Conservation (phyloP, 2,113 vertebrate genomes). For the Leiothrix lutea region DNA sequence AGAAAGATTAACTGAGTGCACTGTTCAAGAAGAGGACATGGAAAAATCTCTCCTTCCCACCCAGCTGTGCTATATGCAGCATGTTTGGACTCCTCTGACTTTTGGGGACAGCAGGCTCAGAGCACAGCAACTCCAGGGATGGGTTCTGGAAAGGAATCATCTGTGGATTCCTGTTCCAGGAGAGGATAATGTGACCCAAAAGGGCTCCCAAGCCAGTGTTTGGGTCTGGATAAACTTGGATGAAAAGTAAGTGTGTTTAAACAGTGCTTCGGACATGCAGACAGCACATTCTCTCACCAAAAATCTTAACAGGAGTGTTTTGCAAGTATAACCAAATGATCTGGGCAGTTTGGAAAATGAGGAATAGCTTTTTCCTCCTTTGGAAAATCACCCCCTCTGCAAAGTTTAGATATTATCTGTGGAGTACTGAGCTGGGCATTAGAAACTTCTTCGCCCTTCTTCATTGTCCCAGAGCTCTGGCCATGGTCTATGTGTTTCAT, state of each 20-base stretch:
- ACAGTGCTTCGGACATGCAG: background rate
- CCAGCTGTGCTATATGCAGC: background rate
- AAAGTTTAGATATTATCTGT: background rate
- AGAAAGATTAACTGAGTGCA: background rate
- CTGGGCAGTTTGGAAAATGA: background rate
- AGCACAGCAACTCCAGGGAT: background rate
- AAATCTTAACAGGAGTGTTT: background rate
- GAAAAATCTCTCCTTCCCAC: background rate
- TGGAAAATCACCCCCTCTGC: background rate
- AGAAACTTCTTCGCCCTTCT: background rate
- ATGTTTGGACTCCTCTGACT: background rate
- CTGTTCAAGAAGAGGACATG: background rate
- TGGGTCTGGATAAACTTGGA: background rate
- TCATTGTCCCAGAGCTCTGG: background rate
- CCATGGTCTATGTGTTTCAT: background rate
- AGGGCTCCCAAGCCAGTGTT: accelerated
- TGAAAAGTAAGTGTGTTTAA: background rate
- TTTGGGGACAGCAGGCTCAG: background rate
- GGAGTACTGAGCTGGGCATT: background rate
- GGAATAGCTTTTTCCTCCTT: background rate
- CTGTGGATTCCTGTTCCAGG: background rate
- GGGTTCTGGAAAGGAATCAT: background rate
- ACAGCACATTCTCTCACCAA: background rate
- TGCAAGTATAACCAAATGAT: background rate
- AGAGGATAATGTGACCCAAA: background rate